phyloP scores from a whole-genome alignment of 2,888 invertebrate species.

The Odontocolon sp. region DNA sequence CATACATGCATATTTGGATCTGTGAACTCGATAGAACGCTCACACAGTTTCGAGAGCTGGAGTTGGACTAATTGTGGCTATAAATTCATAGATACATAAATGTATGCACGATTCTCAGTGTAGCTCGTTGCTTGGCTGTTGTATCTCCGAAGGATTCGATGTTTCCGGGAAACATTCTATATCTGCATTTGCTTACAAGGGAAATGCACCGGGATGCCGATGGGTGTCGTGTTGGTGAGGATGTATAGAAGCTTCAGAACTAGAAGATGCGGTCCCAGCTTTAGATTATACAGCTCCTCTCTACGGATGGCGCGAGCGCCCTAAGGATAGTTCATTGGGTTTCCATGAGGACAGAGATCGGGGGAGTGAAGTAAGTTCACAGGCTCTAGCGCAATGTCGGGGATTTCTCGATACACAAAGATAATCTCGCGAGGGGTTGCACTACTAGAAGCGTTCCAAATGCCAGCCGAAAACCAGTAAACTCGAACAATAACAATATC shows the following conservation, averaged over 20 bases:
- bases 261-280: slow-evolving; percentile 24
- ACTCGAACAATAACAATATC: slow-evolving; percentile 47
- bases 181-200: slow-evolving; percentile 37
- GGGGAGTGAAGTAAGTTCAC: no score
- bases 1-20: slow-evolving; percentile 32
- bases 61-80: slow-evolving; percentile 43
- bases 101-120: slow-evolving; percentile 3
- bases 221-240: slow-evolving; percentile 26
- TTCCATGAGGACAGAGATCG: neutral
- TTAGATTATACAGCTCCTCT: slow-evolving; percentile 44
- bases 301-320: slow-evolving; percentile 23
- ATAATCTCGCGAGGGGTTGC: slow-evolving; percentile 63
- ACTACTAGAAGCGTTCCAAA: slow-evolving; percentile 47
- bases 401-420: slow-evolving; percentile 68
- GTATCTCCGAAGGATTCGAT: slow-evolving; percentile 38
- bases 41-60: slow-evolving; percentile 31
- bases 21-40: slow-evolving; percentile 21
- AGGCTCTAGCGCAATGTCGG: slow-evolving; percentile 65
- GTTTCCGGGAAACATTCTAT: slow-evolving; percentile 11
- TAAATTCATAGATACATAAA: slow-evolving; percentile 46
- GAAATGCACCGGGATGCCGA: slow-evolving; percentile 44
- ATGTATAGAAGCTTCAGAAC: slow-evolving; percentile 34
- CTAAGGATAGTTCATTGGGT: neutral
- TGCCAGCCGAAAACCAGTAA: slow-evolving; percentile 52
- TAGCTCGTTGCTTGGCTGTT: slow-evolving; percentile 27